Evolutionary conservation across 2,888 invertebrate species (phyloP), one percentile per base, ranked within the genome.

Genomic region (Kuschelorhynchus macadamiae): DNA sequence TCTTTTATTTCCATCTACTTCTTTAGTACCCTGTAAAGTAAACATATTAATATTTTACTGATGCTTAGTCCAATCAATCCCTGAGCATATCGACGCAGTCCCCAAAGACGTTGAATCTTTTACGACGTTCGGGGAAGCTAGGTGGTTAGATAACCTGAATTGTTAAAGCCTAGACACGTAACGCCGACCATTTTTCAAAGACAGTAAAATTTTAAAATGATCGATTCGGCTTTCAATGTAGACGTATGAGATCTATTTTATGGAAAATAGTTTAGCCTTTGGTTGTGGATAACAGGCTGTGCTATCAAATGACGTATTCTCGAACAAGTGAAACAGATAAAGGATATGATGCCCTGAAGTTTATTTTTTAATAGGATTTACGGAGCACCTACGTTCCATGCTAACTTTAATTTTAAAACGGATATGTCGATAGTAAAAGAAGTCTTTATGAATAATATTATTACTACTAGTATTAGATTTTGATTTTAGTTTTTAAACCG

Each of bases 191-290:
- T 57, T 57, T 44, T 42, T 57, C 57, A 57, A 30, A 57, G 46
- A 57, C 44, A 44, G 46, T 57, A 57, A 57, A 57, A 57, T 57
- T 57, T 57, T 57, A 57, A 57, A 57, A 32, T 57, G 57, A 57
- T 57, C 25, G 57, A 57, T 57, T 17, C 46, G 8, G 57, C 30
- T 57, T 57, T 32, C 57, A 16, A 44, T 57, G 57, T 46, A 32
- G 57, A 57, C 44, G 32, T 25, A 57, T 46, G 46, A 20, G 46
- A 46, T 46, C 17, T 8, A 46, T 3, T 46, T 46, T 46, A 46
- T 46, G 46, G 16, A 46, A 46, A 46, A 46, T 46, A 14, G 9
- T 55, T 55, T 55, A 41, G 55, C 41, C 14, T n/a, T 20, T 36
- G 25, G 25, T 25, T 25, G 7, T 25, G 4, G 55, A 55, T 55